Conservation (phyloP, 2,888 invertebrate species). For the Trissoscelio sp. region DNA sequence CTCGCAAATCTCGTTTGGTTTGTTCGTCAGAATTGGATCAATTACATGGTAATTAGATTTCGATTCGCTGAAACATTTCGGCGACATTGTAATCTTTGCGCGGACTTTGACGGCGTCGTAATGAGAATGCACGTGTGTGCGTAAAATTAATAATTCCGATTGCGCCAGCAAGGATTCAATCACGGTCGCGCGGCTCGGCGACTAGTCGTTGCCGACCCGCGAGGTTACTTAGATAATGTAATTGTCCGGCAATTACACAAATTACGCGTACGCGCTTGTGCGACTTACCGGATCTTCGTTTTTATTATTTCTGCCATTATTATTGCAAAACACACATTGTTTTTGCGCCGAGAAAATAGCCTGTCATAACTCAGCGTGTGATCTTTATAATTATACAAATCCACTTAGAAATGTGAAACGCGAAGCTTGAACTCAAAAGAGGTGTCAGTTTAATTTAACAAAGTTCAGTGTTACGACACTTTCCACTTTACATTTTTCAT, state of each 20-base stretch:
- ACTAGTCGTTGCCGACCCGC: conserved; percentile 77
- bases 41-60: conserved; percentile 42
- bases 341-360: conserved; percentile 37
- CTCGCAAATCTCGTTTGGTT: conserved; percentile 30
- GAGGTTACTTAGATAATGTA: conserved; percentile 83
- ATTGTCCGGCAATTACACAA: conserved; percentile 82
- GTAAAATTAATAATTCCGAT: conserved; percentile 81
- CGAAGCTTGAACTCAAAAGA: conserved; percentile 1
- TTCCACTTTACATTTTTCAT: background rate
- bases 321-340: conserved; percentile 59
- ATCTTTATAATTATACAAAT: conserved; percentile 32
- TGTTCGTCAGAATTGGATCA: conserved; percentile 39
- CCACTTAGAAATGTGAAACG: conserved; percentile 30
- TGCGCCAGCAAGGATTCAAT: conserved; percentile 80
- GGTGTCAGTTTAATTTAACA: conserved; percentile 13
- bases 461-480: conserved; percentile 5
- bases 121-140: conserved; percentile 64
- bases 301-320: conserved; percentile 63
- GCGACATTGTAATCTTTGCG: conserved; percentile 35
- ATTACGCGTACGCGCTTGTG: conserved; percentile 77
- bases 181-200: conserved; percentile 74
- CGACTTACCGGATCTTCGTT: conserved; percentile 63
- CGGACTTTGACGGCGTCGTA: conserved; percentile 52
- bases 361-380: conserved; percentile 39
- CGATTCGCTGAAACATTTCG: conserved; percentile 45